Conservation (phyloP, 2,113 vertebrate species). For the Morone chrysops region DNA sequence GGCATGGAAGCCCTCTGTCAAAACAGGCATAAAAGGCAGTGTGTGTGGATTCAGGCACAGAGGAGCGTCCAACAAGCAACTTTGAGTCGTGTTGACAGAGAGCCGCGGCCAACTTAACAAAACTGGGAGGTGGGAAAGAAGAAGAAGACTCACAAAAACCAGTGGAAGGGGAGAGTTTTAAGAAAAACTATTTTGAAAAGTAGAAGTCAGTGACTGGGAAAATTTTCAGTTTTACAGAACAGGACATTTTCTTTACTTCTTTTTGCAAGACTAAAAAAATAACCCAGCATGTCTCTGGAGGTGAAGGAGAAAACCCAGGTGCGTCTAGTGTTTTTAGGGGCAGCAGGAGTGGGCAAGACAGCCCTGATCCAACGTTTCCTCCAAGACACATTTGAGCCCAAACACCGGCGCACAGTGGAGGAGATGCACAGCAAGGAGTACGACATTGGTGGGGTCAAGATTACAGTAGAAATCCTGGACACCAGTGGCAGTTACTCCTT, state of each 20-base stretch:
- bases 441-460: constrained; percentile 86
- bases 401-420: constrained; percentile 92
- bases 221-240: constrained; percentile 6
- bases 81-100: constrained; percentile 4
- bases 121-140: constrained; percentile 3
- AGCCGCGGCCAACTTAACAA: neutral
- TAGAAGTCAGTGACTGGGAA: constrained; percentile 17
- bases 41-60: constrained; percentile 31
- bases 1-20: constrained; percentile 50
- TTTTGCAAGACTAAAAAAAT: constrained; percentile 3
- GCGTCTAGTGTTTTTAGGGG: constrained; percentile 90
- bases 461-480: constrained; percentile 92
- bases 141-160: neutral
- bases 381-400: constrained; percentile 90
- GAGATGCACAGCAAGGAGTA: constrained; percentile 94
- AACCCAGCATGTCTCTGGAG: constrained; percentile 85
- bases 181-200: neutral
- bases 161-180: neutral
- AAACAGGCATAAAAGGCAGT: constrained; percentile 77
- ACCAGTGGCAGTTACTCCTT: constrained; percentile 95
- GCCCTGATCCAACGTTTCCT: constrained; percentile 91
- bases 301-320: constrained; percentile 91
- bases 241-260: neutral
- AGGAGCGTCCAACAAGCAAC: constrained; percentile 23
- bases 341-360: constrained; percentile 91